phyloP scores from a whole-genome alignment of 2,797 vertebrate genomes.

The Sebastes cheni region DNA sequence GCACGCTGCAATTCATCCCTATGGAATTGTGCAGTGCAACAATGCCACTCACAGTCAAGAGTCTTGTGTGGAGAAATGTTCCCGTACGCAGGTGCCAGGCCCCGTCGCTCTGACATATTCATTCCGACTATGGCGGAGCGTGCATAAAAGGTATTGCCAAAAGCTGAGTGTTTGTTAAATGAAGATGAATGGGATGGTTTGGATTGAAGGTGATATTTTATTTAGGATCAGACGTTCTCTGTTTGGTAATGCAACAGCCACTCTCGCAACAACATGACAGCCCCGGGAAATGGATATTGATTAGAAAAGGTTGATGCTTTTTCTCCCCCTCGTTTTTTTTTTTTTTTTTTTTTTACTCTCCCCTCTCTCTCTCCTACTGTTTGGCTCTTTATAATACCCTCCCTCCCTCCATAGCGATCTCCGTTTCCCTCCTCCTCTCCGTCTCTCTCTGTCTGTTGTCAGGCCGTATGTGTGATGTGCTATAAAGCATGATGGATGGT shows the following conservation, averaged over 20 bases:
- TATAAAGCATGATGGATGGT: conserved; percentile 76
- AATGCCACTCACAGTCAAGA: conserved; percentile 25
- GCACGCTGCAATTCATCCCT: conserved; percentile 11
- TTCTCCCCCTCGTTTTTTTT: conserved; percentile 4
- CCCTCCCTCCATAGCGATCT: conserved; percentile 13
- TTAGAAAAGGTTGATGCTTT: conserved; percentile 79
- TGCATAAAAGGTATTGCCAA: conserved; percentile 75
- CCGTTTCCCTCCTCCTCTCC: conserved; percentile 12
- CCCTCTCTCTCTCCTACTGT: conserved; percentile 7
- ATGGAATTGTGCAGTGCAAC: conserved; percentile 12
- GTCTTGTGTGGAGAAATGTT: conserved; percentile 33
- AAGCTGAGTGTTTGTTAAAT: conserved; percentile 78
- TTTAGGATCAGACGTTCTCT: conserved; percentile 82
- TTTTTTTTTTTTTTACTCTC: neutral
- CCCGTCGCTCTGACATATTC: conserved; percentile 68
- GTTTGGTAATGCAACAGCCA: conserved; percentile 82
- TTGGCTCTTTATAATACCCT: conserved; percentile 51
- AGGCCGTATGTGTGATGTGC: conserved; percentile 61
- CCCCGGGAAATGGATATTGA: conserved; percentile 86
- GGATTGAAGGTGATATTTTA: conserved; percentile 86
- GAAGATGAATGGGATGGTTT: conserved; percentile 82
- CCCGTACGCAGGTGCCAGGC: conserved; percentile 52
- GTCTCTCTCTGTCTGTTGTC: conserved; percentile 50
- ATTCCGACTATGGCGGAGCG: conserved; percentile 50
- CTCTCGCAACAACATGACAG: conserved; percentile 82